These are phyloP conservation scores for Hozukius guyotensis DNA, from an alignment of 2,797 vertebrate species.

Conservation along the genomic window DNA sequence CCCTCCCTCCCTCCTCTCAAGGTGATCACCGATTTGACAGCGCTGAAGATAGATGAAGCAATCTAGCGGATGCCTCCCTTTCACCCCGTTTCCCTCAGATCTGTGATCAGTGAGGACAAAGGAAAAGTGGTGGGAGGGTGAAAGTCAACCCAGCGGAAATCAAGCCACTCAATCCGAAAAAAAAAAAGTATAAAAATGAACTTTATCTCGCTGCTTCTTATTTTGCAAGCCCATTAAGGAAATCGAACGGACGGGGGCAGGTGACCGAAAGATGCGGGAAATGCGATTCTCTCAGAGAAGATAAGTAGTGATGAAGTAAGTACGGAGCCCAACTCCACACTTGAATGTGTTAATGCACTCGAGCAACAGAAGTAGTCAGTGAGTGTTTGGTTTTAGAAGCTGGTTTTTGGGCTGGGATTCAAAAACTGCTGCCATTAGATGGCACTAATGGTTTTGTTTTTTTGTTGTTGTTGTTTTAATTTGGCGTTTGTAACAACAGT, in stretches of 20 bases:
- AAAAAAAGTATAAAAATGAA: conserved; percentile 26
- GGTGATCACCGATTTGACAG: conserved; percentile 77
- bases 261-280: not conserved
- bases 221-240: not conserved
- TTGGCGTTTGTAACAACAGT: no score
- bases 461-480: not conserved
- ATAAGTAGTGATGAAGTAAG: not conserved
- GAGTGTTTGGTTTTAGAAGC: not conserved
- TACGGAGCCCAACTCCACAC: not conserved
- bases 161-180: conserved; percentile 18
- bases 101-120: conserved; percentile 65
- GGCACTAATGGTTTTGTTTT: not conserved
- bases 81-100: conserved; percentile 55
- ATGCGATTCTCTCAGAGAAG: not conserved
- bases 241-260: not conserved
- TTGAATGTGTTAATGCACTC: not conserved
- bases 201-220: conserved; percentile 21
- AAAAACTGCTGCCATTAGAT: not conserved
- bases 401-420: not conserved
- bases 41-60: conserved; percentile 76
- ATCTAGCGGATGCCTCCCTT: conserved; percentile 61
- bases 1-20: conserved; percentile 51
- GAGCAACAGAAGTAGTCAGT: not conserved
- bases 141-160: conserved; percentile 42
- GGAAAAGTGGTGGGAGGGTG: conserved; percentile 38